Evolutionary conservation across 2,797 vertebrate genomes (phyloP), one percentile per base, ranked within the genome.

Genomic region (Sternotherus odoratus): DNA sequence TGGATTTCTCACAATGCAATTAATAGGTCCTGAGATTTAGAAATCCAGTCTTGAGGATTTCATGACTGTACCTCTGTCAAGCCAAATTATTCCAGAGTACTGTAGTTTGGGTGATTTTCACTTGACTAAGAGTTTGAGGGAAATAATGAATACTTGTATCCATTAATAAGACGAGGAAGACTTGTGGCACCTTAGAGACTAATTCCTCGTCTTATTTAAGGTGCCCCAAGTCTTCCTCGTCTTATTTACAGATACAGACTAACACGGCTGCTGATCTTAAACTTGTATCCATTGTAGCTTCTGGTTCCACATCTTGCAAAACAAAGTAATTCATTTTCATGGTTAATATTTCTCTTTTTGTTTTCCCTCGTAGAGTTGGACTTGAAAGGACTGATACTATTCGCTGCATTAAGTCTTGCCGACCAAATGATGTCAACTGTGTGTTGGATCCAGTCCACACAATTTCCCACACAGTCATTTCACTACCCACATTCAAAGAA

Each of bases 401-500:
- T 79, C 99, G 99, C 81, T 99, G 99, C 89, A 96, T 99, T 77
- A 99, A 99, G 96, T 98, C 98, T 87, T 99, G 99, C 96, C 98
- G 97, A 60, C 98, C 98, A 13, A 98, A 97, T 1, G 99, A 99
- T 66, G 96, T 98, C 56, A 97, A 93, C 95, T 99, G 99, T 36
- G 85, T 98, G 50, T 88, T 98, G 97, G 98, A 99, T 96, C 99
- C 98, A 0, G 98, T 99, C 33, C 98, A 99, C 93, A 99, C 99
- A 0, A 91, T 99, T 91, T 99, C 99, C 89, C 98, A 99, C 98
- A 99, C 99, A 0, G 99, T 99, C 94, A 98, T 99, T 98, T 99
- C 99, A 1, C 97, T 99, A 96, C 99, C 99, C 83, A 99, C 99
- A 4, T 99, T 99, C 98, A 98, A 99, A 85, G 99, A 99, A 89